Percentiles rank a stretch among this genome's conserved stretches.
These are phyloP conservation scores for Bombus picipes DNA, from an alignment of 1,140 invertebrate species.

Conservation along the genomic window DNA sequence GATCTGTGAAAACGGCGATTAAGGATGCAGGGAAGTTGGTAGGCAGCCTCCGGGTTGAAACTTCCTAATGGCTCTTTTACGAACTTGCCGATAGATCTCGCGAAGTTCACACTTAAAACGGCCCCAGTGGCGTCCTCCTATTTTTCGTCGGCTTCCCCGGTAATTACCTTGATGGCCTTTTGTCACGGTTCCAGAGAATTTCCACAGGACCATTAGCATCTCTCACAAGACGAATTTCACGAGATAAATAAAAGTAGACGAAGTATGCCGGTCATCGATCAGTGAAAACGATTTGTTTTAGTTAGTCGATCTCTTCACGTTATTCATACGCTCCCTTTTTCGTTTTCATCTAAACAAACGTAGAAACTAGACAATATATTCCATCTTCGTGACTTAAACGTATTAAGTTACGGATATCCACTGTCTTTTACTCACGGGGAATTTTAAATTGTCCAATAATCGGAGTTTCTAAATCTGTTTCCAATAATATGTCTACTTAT, in stretches of 20 bases:
- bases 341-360: no score
- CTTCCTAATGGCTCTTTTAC: constrained; percentile 62
- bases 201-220: constrained; percentile 47
- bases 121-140: constrained; percentile 9
- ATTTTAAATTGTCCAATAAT: no score
- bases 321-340: no score
- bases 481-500: no score
- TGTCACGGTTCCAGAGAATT: constrained; percentile 35
- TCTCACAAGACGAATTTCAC: neutral
- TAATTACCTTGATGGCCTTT: constrained; percentile 50
- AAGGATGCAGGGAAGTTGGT: constrained; percentile 45
- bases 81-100: constrained; percentile 56
- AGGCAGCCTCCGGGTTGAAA: constrained; percentile 23
- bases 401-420: no score
- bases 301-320: neutral
- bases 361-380: no score
- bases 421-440: no score
- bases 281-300: neutral
- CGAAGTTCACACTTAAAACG: constrained; percentile 36
- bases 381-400: no score
- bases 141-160: constrained; percentile 39
- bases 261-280: neutral
- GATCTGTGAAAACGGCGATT: constrained; percentile 56
- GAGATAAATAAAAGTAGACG: neutral
- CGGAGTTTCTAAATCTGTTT: no score